phyloP scores from a whole-genome alignment of 2,113 vertebrate species.

The Cnemophilus loriae region DNA sequence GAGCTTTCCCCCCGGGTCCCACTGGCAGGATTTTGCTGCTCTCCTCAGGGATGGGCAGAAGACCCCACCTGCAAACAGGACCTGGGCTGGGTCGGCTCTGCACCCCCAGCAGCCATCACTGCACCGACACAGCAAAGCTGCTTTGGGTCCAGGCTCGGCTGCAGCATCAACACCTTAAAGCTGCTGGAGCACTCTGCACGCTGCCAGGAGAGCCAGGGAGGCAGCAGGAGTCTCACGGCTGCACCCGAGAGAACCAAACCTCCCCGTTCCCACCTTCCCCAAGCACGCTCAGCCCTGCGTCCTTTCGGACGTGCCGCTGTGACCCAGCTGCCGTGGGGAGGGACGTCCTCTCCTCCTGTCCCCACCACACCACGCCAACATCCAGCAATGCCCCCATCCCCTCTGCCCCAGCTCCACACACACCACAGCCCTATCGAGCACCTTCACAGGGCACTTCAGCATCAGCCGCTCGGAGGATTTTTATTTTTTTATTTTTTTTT shows the following conservation, averaged over 20 bases:
- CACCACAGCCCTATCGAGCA: fast-evolving
- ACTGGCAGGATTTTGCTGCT: fast-evolving
- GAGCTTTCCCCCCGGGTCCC: background rate
- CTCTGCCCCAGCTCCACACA: background rate
- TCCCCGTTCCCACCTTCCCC: background rate
- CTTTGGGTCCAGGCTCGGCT: background rate
- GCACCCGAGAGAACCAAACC: background rate
- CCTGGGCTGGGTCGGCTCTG: background rate
- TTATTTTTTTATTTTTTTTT: background rate
- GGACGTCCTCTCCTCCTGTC: background rate
- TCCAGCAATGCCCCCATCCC: background rate
- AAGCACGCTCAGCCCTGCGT: background rate
- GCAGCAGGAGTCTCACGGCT: fast-evolving
- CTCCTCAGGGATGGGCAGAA: fast-evolving
- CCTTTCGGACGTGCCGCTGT: fast-evolving
- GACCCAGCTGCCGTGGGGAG: fast-evolving
- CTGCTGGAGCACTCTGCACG: background rate
- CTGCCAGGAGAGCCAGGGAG: background rate
- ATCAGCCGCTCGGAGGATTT: background rate
- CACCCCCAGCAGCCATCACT: fast-evolving
- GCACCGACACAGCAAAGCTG: background rate
- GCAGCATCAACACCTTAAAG: background rate
- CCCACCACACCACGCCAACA: fast-evolving
- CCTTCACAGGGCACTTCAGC: background rate
- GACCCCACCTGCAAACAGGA: background rate